Conservation (phyloP, 2,888 invertebrate species). For the Watsonalla binaria region DNA sequence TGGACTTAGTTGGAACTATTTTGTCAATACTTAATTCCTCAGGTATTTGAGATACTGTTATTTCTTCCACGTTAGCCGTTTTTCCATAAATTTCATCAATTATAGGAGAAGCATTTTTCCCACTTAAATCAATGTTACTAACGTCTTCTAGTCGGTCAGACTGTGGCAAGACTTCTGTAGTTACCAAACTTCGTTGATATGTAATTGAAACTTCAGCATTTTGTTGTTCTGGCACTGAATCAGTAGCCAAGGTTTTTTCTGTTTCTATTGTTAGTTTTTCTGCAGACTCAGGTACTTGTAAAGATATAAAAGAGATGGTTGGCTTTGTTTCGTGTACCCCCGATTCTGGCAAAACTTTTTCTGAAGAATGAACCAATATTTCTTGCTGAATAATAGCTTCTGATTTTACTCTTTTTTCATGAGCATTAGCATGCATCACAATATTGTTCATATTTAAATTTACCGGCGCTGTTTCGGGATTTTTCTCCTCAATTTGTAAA, state of each 20-base stretch:
- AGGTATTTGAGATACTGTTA: constrained; percentile 48
- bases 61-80: constrained; percentile 54
- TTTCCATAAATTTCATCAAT: constrained; percentile 66
- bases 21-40: constrained; percentile 42
- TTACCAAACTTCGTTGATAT: constrained; percentile 70
- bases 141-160: constrained; percentile 71
- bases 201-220: constrained; percentile 57
- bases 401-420: constrained; percentile 58
- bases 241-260: constrained; percentile 66
- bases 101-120: constrained; percentile 46
- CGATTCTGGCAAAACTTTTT: constrained; percentile 44
- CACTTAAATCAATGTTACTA: constrained; percentile 50
- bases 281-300: constrained; percentile 77
- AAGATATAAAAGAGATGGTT: constrained; percentile 59
- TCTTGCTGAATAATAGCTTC: constrained; percentile 80
- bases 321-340: constrained; percentile 54
- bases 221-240: constrained; percentile 58
- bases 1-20: constrained; percentile 31
- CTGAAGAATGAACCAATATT: constrained; percentile 69
- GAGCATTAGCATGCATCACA: constrained; percentile 46
- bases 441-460: constrained; percentile 38
- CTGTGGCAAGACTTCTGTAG: constrained; percentile 75
- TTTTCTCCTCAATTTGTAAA: constrained; percentile 72
- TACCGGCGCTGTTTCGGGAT: constrained; percentile 61
- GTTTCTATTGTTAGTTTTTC: constrained; percentile 79